Conservation (phyloP, 2,797 vertebrate species). For the Sebastolobus altivelis region DNA sequence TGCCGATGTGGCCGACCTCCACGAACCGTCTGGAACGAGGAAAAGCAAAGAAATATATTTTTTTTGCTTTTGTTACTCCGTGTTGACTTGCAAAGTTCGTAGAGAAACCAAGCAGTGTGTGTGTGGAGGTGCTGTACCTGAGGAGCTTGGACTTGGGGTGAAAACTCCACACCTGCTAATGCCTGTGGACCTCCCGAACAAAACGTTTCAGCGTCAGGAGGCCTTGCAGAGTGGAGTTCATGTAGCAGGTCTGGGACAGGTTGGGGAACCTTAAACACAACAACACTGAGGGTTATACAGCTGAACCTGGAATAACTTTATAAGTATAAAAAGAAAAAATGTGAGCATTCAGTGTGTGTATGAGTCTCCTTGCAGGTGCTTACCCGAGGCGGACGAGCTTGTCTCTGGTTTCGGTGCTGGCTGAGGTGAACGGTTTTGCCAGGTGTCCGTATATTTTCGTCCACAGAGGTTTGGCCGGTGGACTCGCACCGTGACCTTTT, state of each 20-base stretch:
- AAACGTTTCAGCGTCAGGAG: background rate
- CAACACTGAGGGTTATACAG: background rate
- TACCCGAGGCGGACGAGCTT: background rate
- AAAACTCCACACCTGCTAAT: background rate
- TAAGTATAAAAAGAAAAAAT: background rate
- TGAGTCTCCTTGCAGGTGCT: background rate
- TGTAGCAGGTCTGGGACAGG: background rate
- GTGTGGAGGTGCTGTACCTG: background rate
- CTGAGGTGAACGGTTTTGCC: background rate
- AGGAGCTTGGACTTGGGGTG: background rate
- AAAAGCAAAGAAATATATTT: too few species aligned
- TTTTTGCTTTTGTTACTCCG: background rate
- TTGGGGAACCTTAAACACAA: conserved; percentile 11
- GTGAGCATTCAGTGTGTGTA: background rate
- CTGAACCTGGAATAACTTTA: background rate
- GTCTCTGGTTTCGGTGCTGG: too few species aligned
- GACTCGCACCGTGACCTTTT: background rate
- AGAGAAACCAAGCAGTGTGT: too few species aligned
- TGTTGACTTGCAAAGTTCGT: background rate
- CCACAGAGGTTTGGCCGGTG: fast-evolving
- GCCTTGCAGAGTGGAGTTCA: conserved; percentile 7
- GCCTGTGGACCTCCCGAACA: background rate
- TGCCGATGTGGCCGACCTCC: background rate
- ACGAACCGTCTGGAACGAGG: background rate
- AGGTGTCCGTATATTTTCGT: fast-evolving